Conservation (phyloP, 1,140 invertebrate genomes). For the Oryzaephilus surinamensis region DNA sequence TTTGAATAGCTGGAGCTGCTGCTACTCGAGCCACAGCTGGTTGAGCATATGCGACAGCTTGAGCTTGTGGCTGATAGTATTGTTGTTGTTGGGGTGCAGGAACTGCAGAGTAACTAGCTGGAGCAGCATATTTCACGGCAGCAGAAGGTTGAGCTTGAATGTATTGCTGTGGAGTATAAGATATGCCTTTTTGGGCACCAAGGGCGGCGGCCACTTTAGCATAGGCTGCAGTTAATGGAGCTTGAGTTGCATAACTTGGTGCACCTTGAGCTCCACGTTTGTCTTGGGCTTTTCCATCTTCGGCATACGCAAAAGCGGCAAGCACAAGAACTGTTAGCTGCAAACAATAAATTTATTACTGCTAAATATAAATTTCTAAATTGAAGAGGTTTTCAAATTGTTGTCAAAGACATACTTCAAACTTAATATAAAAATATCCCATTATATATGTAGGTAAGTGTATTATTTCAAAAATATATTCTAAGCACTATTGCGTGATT, state of each 20-base stretch:
- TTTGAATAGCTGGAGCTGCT: constrained; percentile 3
- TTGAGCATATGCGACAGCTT: constrained; percentile 10
- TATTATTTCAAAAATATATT: no score
- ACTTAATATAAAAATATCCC: no score
- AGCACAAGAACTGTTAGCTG: constrained; percentile 8
- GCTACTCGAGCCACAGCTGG: constrained; percentile 1
- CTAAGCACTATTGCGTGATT: no score
- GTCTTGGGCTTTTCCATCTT: constrained; percentile 7
- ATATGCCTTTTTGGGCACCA: constrained; percentile 1
- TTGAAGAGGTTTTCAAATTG: no score
- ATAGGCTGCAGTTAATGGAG: constrained; percentile 2
- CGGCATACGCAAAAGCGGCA: constrained; percentile 4
- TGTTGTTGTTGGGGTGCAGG: constrained; percentile 7
- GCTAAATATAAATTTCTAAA: no score
- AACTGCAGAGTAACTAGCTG: constrained; percentile 3
- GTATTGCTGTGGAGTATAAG: constrained; percentile 5
- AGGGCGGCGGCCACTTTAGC: constrained; percentile 5
- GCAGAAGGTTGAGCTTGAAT: constrained; percentile 4
- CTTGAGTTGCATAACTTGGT: constrained; percentile 4
- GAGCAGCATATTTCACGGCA: not conserved
- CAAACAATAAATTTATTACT: no score
- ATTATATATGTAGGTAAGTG: no score
- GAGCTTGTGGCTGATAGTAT: constrained; percentile 9
- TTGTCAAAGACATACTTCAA: no score
- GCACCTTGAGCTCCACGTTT: constrained; percentile 6